These are phyloP conservation scores for Brachionus angularis DNA, from an alignment of 1,140 invertebrate species.

Conservation along the genomic window DNA sequence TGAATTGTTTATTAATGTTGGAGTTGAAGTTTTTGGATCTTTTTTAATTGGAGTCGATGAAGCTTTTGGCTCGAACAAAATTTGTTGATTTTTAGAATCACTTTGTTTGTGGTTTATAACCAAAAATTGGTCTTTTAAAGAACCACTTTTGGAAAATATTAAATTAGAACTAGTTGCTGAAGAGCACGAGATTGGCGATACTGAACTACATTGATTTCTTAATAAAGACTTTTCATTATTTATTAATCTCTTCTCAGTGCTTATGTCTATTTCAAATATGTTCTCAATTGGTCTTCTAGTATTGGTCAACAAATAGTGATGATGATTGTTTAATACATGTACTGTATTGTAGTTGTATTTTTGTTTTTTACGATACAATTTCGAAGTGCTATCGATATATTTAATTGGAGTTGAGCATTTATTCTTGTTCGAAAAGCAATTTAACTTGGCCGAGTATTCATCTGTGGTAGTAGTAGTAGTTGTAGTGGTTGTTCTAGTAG, in stretches of 20 bases:
- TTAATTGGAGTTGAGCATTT: too few species aligned
- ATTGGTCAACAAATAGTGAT: too few species aligned
- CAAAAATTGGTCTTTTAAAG: slow-evolving; percentile 21
- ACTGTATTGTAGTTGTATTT: too few species aligned
- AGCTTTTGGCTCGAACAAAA: slow-evolving; percentile 23
- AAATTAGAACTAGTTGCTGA: not conserved
- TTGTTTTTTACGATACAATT: too few species aligned
- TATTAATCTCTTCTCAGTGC: too few species aligned
- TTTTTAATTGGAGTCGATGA: slow-evolving; percentile 9
- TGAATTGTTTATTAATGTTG: slow-evolving; percentile 22
- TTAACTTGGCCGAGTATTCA: slow-evolving; percentile 35
- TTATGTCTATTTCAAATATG: too few species aligned
- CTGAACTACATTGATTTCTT: too few species aligned
- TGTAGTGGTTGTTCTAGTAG: slow-evolving; percentile 6
- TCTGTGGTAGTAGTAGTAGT: slow-evolving; percentile 2
- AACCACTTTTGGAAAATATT: not conserved
- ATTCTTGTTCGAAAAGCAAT: too few species aligned
- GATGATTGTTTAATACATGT: too few species aligned
- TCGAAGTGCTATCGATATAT: too few species aligned
- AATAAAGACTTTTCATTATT: too few species aligned
- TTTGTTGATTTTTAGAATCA: slow-evolving; percentile 1
- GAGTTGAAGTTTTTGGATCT: slow-evolving; percentile 7
- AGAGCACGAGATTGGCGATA: slow-evolving; percentile 1
- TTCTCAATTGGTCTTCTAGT: too few species aligned
- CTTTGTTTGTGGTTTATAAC: slow-evolving; percentile 23